Evolutionary conservation across 2,113 vertebrate species (phyloP), one percentile per base, ranked within the genome.

Genomic region (Thoracochromis brauschi): DNA sequence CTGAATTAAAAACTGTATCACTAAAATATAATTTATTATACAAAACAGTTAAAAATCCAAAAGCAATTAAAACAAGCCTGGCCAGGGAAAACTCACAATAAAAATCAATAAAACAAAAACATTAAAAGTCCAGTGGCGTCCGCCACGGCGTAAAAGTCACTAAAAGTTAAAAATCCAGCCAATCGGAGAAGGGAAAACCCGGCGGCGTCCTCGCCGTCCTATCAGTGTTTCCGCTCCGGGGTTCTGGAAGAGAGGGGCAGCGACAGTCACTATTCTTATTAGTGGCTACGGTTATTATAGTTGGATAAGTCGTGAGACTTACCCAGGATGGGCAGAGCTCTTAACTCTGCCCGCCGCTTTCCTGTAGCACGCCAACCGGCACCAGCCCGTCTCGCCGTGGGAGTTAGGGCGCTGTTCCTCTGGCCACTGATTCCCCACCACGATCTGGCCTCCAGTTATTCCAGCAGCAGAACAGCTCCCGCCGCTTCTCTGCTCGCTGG

Each of bases 101-200:
- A 42, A 42, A 13, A 42, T 1, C 40, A 42, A 57, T 14, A 57
- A 57, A 57, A 57, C 13, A 29, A 0, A 5, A 57, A 29, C 24
- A 29, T 29, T 57, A 55, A 57, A 57, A 57, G 24, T 57, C 54
- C 12, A 14, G 54, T 57, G 54, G 1, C 0, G 0, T 26, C 54
- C 0, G 2, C 55, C 24, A 57, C 1, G 12, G 24, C 0, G 0
- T 54, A 54, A 21, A 54, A 53, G 19, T 53, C 49, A 53, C 49
- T 54, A 54, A 54, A 54, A 57, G 54, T 26, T 14, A 26, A 2
- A 26, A 57, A 57, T 57, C 12, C 24, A 57, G 24, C 54, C 54
- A 3, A 57, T 57, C 2, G 12, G 54, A 57, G 54, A 1, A 57
- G 24, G 54, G 1, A 14, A 57, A 26, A 14, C 24, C 24, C 7